These are phyloP conservation scores for Lithophane socia DNA, from an alignment of 2,888 invertebrate species.

Conservation along the genomic window DNA sequence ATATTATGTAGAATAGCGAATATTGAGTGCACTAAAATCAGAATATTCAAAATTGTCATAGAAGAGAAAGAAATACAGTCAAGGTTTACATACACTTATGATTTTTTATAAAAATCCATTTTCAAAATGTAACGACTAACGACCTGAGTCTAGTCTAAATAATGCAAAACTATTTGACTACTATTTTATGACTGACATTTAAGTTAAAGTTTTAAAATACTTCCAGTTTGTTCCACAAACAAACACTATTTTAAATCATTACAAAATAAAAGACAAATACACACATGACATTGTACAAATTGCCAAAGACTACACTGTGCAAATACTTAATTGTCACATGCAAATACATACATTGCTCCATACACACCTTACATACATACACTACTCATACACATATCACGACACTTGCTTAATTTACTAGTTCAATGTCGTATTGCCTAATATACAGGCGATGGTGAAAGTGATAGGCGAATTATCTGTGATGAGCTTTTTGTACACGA, in stretches of 20 bases:
- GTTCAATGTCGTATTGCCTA: conserved; percentile 78
- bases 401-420: conserved; percentile 77
- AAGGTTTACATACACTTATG: too few relatives aligned
- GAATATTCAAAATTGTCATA: too few relatives aligned
- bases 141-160: conserved; percentile 9
- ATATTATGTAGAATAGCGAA: too few relatives aligned
- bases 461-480: conserved; percentile 17
- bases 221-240: background rate
- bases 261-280: conserved; percentile 12
- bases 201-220: conserved; percentile 6
- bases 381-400: conserved; percentile 54
- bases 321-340: conserved; percentile 65
- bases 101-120: too few relatives aligned
- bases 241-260: conserved; percentile 15
- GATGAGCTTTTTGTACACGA: conserved; percentile 6
- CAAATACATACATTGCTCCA: conserved; percentile 52
- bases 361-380: conserved; percentile 35
- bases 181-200: background rate
- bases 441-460: conserved; percentile 32
- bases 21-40: too few relatives aligned
- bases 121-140: too few relatives aligned
- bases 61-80: too few relatives aligned
- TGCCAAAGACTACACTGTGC: conserved; percentile 53
- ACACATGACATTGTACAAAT: conserved; percentile 60
- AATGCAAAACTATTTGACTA: background rate